Percentiles rank a stretch among this genome's conserved stretches.
These are phyloP conservation scores for Mesoclemmys tuberculata DNA, from an alignment of 2,113 vertebrate species.

Conservation along the genomic window DNA sequence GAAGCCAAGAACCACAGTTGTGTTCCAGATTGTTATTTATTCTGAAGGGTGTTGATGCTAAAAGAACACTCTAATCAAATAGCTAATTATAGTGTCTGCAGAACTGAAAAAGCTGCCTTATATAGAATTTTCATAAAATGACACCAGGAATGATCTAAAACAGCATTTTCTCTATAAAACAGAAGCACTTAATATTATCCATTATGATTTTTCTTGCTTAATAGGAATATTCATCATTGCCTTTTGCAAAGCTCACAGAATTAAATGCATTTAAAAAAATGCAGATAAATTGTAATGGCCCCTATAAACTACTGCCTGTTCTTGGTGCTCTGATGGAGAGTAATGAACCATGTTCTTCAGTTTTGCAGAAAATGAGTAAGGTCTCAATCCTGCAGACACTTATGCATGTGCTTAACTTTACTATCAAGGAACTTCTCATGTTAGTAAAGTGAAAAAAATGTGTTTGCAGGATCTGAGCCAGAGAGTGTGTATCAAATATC, in stretches of 20 bases:
- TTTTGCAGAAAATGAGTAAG: background rate
- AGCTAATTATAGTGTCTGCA: slow-evolving; percentile 3
- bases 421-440: background rate
- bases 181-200: background rate
- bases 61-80: background rate
- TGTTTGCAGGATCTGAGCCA: no score
- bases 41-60: slow-evolving; percentile 10
- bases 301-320: background rate
- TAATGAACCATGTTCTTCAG: background rate
- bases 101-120: background rate
- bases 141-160: background rate
- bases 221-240: background rate
- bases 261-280: background rate
- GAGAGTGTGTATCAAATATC: no score
- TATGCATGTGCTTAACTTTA: background rate
- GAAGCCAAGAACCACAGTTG: background rate
- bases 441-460: background rate
- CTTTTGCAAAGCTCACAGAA: background rate
- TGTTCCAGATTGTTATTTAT: background rate
- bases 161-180: background rate
- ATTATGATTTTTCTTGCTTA: background rate
- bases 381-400: background rate
- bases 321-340: background rate
- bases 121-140: background rate
- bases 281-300: background rate